Base-by-base conservation (phyloP, 92 coral and sea anemone species). In the Hydrozoanthus gracilis region DNA sequence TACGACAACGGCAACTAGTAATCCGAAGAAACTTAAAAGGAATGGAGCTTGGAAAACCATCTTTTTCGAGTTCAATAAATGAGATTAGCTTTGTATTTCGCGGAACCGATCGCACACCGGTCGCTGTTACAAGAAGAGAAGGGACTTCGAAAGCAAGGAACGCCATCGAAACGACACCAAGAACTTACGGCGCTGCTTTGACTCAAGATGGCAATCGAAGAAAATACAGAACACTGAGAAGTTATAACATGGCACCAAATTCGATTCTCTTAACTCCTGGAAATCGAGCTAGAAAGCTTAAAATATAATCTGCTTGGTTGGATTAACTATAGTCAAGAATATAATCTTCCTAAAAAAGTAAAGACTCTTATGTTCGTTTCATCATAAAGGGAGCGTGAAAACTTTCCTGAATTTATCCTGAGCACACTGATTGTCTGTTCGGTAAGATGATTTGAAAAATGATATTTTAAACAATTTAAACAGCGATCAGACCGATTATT, bases 1-100 rank as follows among this genome's bases (percentile, higher is more conserved):
- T 96, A 67, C 91, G 83, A 82, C 93, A 93, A 73, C 92, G 93
- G 3, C 99, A 96, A 68, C 86, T 82, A 82, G 92, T 92, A 77
- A 89, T 92, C 48, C 82, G 96, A 89, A 86, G 89, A 52, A 88
- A 91, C 12, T 82, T 96, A 58, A 90, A 94, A 60, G 79, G 82
- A 46, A 89, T 94, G 91, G 88, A 90, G 16, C 67, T 90, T 62
- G 87, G 60, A 10, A 74, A 79, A 58, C 71, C 86, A 12, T 64
- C 82, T 13, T 54, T 70, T 71, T 82, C 91, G 10, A 88, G 90
- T 71, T 65, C 89, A 45, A 13, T 64, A 7, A 88, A 75, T 83
- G 92, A 93, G 83, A 90, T 93, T 35, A 90, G 84, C 70, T 94
- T 94, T 55, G 92, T 90, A 2, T 91, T 65, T 82, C 95, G 95